Percentiles rank a stretch among this genome's conserved stretches.
These are phyloP conservation scores for Syngnathoides biaculeatus DNA, from an alignment of 2,113 vertebrate species.

Conservation along the genomic window DNA sequence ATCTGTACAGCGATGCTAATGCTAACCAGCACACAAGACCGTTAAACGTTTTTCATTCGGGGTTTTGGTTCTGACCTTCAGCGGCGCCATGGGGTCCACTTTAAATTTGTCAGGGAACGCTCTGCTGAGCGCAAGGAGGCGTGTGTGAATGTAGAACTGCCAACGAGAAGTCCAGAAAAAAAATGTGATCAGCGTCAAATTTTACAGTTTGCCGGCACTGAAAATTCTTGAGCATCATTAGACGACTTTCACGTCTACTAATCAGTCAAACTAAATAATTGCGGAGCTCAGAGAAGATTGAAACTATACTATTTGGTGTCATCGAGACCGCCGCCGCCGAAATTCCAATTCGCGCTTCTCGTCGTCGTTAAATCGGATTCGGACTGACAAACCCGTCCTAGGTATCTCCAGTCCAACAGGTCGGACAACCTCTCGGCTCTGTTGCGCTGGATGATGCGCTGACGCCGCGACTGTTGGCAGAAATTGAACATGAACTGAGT, in stretches of 20 bases:
- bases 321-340: too few species aligned
- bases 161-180: conserved; percentile 30
- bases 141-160: conserved; percentile 89
- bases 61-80: conserved; percentile 72
- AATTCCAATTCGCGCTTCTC: not conserved
- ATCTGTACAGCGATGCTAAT: not conserved
- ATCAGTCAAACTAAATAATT: too few species aligned
- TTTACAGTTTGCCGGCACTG: too few species aligned
- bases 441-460: conserved; percentile 94
- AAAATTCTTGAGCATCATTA: too few species aligned
- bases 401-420: conserved; percentile 92
- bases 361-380: not conserved
- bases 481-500: conserved; percentile 93
- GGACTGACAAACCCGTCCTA: conserved; percentile 79
- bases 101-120: conserved; percentile 91
- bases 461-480: conserved; percentile 92
- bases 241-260: too few species aligned
- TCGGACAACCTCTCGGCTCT: conserved; percentile 91
- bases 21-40: not conserved
- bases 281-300: too few species aligned
- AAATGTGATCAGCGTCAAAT: not conserved
- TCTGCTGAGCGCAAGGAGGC: conserved; percentile 85
- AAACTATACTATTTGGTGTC: too few species aligned
- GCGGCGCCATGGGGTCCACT: conserved; percentile 76
- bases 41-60: too few species aligned